Evolutionary conservation across 2,113 vertebrate genomes (phyloP), one percentile per base, ranked within the genome.

Genomic region (Gallinago media): DNA sequence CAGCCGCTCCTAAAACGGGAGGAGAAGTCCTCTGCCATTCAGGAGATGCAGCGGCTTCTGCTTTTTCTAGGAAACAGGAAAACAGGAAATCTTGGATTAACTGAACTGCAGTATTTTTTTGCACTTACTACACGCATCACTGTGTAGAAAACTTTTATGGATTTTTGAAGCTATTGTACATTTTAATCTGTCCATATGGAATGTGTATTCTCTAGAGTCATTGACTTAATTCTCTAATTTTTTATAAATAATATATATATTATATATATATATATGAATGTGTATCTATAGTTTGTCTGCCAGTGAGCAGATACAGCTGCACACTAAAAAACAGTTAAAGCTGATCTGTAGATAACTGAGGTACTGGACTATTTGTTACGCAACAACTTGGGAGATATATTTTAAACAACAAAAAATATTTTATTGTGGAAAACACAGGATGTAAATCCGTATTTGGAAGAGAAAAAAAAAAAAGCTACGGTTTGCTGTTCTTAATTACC

Each of bases 401-500:
- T 97, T 96, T 94, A 95, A 90, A 92, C 66, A 85, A 96, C 85
- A 96, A 94, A 98, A 98, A 98, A 97, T 98, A 98, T 98, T 98
- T 98, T 98, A 98, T 98, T 99, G 98, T 97, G 97, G 96, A 82
- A 95, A 93, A 95, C 68, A 2, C 82, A 94, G 94, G 94, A 94
- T 96, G 93, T 92, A 94, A 92, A 97, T 98, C 97, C 97, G 6
- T 98, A 97, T 98, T 97, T 94, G 95, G 95, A 7, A 4, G 19
- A 22, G 34, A 29, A 46, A 49, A 52, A 50, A 52, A 96, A 95
- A 98, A 92, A 96, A 36, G 7, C 86, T 97, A 88, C 19, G 80
- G 97, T 97, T 98, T 96, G 98, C 97, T 98, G 97, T 99, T 99
- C 98, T 98, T 98, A 98, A 98, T 98, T 99, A 99, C 99, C 99